These are phyloP conservation scores for Alces alces DNA, from an alignment of 2,113 vertebrate genomes.

Conservation along the genomic window DNA sequence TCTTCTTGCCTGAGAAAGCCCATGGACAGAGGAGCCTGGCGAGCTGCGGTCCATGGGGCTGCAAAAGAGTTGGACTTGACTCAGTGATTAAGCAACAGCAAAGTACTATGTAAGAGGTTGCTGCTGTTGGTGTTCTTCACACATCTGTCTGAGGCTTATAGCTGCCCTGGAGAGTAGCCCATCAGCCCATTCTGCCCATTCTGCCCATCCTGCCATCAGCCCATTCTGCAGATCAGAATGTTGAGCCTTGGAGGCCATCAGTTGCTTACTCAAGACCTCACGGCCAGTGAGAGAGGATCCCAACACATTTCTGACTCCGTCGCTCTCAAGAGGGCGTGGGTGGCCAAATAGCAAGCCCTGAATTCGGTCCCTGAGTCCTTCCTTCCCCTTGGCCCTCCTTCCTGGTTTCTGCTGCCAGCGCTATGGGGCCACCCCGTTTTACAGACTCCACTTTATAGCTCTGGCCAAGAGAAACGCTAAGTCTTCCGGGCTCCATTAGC, in stretches of 20 bases:
- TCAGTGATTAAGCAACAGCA: not conserved
- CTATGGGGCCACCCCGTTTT: not conserved
- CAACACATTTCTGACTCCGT: not conserved
- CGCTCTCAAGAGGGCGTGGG: no score
- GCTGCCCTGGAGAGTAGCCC: no score
- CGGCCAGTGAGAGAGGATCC: not conserved
- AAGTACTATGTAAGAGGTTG: not conserved
- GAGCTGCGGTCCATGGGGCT: not conserved
- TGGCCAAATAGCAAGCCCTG: not conserved
- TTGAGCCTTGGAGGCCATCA: not conserved
- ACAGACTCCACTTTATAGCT: not conserved
- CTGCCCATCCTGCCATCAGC: not conserved
- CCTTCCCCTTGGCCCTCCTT: accelerated
- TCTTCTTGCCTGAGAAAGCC: not conserved
- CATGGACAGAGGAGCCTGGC: not conserved
- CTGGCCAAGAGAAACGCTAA: not conserved
- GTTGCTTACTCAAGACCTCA: not conserved
- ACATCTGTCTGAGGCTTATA: accelerated
- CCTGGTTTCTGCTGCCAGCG: not conserved
- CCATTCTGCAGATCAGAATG: not conserved
- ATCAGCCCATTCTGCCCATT: not conserved
- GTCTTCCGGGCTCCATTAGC: not conserved
- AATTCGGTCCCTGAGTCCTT: accelerated
- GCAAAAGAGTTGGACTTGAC: not conserved
- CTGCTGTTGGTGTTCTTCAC: accelerated